These are phyloP conservation scores for Sylvicola cinctus DNA, from an alignment of 2,888 invertebrate genomes.

Conservation along the genomic window DNA sequence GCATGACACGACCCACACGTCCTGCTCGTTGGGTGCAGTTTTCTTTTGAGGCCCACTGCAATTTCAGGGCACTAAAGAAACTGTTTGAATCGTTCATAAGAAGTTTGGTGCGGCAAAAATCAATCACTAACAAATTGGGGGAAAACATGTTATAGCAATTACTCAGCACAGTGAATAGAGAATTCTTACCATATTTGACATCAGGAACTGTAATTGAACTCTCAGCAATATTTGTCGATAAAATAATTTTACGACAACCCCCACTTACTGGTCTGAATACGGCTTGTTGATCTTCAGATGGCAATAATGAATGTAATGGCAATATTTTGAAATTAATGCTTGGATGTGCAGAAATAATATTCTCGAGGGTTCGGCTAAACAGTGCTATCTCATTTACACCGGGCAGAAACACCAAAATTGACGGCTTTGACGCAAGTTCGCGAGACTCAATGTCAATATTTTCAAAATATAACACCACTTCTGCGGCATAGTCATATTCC, in stretches of 20 bases:
- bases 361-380: too few relatives aligned
- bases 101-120: slow-evolving; percentile 80
- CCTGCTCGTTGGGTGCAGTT: slow-evolving; percentile 80
- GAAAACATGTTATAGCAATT: slow-evolving; percentile 2
- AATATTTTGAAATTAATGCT: too few relatives aligned
- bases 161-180: too few relatives aligned
- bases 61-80: slow-evolving; percentile 40
- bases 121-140: slow-evolving; percentile 51
- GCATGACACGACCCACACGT: slow-evolving; percentile 64
- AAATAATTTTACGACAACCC: slow-evolving; percentile 55
- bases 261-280: background rate
- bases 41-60: slow-evolving; percentile 75
- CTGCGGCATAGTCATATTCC: too few relatives aligned
- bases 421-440: slow-evolving; percentile 26
- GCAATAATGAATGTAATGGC: background rate
- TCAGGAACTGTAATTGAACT: slow-evolving; percentile 82
- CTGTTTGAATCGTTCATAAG: slow-evolving; percentile 53
- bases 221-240: slow-evolving; percentile 83
- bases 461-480: too few relatives aligned
- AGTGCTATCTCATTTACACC: slow-evolving; percentile 56
- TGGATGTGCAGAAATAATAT: too few relatives aligned
- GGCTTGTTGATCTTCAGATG: background rate
- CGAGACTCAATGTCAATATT: slow-evolving; percentile 4
- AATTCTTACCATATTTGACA: slow-evolving; percentile 38
- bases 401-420: slow-evolving; percentile 76